Evolutionary conservation across 1,140 invertebrate genomes (phyloP).

Genomic region (Heliconius hewitsoni): DNA sequence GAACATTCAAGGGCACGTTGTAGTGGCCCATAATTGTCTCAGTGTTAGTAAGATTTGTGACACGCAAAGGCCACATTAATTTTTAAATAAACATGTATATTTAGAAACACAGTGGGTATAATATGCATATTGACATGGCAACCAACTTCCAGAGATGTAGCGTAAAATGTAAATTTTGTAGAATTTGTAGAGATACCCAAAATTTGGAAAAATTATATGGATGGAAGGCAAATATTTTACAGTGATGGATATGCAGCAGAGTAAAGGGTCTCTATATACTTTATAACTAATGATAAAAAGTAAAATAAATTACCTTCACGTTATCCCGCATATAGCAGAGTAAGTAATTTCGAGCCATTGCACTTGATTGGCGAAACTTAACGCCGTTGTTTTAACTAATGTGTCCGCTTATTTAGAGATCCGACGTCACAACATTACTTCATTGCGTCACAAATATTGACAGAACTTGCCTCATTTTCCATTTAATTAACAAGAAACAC

Average conservation of each 20-base stretch:
- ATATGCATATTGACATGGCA: neutral
- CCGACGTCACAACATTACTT: neutral
- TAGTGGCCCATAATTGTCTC: conserved; percentile 37
- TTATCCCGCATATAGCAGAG: too few relatives aligned
- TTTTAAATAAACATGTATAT: conserved; percentile 10
- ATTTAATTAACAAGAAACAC: conserved; percentile 14
- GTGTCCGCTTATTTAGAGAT: neutral
- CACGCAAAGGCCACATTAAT: conserved; percentile 33
- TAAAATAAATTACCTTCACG: too few relatives aligned
- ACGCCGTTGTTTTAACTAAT: neutral
- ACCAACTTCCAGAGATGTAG: neutral
- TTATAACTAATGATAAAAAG: too few relatives aligned
- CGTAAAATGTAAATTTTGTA: neutral
- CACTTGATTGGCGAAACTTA: too few relatives aligned
- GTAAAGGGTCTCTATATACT: too few relatives aligned
- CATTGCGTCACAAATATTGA: neutral
- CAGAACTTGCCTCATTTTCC: conserved; percentile 16
- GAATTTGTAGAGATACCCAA: too few relatives aligned
- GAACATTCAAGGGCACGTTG: conserved; percentile 34
- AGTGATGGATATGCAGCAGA: too few relatives aligned
- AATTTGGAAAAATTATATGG: too few relatives aligned
- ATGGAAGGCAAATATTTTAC: too few relatives aligned
- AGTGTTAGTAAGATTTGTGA: conserved; percentile 29
- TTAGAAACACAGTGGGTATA: neutral
- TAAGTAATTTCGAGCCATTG: too few relatives aligned